Base-by-base conservation (phyloP, 1,140 invertebrate genomes). In the Drosophila teissieri region DNA sequence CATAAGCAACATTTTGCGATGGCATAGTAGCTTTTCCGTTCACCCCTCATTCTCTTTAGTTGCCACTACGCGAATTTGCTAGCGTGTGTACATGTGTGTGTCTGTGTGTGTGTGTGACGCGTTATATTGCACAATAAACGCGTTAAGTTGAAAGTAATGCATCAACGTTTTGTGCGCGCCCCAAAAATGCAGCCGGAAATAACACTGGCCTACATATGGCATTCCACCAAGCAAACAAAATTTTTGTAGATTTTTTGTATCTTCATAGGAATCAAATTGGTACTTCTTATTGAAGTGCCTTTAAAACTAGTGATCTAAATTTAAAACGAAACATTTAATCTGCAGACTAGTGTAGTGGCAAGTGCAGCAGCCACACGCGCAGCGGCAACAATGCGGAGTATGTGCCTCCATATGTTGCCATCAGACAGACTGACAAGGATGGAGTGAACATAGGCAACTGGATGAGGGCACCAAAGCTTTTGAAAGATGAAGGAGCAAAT, bases 111-210 rank as follows among this genome's bases (percentile, higher is more conserved):
- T 75, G 53, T 60, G 73, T 46, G 40, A 31, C 60, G 46, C 65
- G 58, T 77, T 67, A 77, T 83, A 76, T 80, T 70, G 69, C 64
- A 77, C 67, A 83, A 89, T 88, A 78, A 83, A 89, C 80, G 83
- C 80, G 84, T 77, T 83, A 89, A 83, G 84, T 89, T 80, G 80
- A 89, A 84, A 88, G 80, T 89, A 89, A 88, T 88, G 84, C 84
- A 88, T 88, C 83, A 88, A 89, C 78, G 78, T 83, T 82, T 62
- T 64, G 75, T 61, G 61, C 55, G 57, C 70, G 19, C 44, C 64
- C 52, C 61, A 51, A 52, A 73, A 62, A 55, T 49, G 31, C 49
- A 54, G 37, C 27, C 37, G n/a, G 27, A 15, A 57, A 65, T 12
- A 6, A n/a, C 60, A 62, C 60, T 62, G 3, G 24, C 6, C n/a